phyloP scores from a whole-genome alignment of 2,888 invertebrate species.

The Cataglyphis cursor region DNA sequence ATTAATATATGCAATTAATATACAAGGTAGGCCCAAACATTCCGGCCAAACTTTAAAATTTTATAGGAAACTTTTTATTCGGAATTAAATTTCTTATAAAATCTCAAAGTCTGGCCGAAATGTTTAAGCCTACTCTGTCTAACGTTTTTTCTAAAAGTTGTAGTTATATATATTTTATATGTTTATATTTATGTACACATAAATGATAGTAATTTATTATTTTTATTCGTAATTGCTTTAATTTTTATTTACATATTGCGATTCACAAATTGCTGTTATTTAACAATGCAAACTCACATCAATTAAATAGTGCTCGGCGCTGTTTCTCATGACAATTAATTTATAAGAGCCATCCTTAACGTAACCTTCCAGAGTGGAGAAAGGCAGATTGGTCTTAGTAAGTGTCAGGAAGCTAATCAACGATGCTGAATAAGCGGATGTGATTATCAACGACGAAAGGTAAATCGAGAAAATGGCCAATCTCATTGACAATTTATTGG shows the following conservation, averaged over 20 bases:
- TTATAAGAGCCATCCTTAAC: constrained; percentile 76
- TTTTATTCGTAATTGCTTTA: background rate
- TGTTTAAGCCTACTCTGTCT: too few species aligned
- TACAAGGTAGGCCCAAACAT: too few species aligned
- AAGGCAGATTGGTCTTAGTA: constrained; percentile 73
- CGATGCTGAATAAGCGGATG: constrained; percentile 80
- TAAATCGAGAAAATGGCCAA: constrained; percentile 79
- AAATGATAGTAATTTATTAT: background rate
- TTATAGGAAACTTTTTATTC: too few species aligned
- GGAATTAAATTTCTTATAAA: too few species aligned
- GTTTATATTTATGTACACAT: too few species aligned
- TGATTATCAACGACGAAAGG: constrained; percentile 76
- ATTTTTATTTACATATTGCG: background rate
- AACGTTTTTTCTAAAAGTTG: too few species aligned
- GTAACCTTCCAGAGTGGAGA: constrained; percentile 78
- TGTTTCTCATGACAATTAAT: constrained; percentile 74
- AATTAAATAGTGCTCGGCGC: constrained; percentile 77
- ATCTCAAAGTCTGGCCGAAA: too few species aligned
- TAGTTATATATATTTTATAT: too few species aligned
- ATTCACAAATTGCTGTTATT: background rate
- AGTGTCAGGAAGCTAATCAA: constrained; percentile 78
- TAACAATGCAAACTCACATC: constrained; percentile 64
- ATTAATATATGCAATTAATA: too few species aligned
- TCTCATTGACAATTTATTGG: constrained; percentile 72
- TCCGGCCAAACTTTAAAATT: too few species aligned